Base-by-base conservation (phyloP, 30 jellyfish, hydroid and myxozoan species). In the Nemopilema nomurai region DNA sequence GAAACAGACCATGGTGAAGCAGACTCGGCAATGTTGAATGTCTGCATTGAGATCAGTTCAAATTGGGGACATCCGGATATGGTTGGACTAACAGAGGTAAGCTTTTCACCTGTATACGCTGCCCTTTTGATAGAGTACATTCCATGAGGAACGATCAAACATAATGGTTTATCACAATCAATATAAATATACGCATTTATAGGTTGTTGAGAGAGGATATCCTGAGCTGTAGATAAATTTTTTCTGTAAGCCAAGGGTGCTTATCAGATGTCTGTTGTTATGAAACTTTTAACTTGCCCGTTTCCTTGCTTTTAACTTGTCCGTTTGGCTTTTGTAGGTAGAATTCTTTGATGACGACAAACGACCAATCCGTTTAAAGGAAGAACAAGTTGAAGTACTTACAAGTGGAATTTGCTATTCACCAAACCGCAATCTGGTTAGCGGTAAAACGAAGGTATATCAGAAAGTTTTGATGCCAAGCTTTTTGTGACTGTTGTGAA, bases 61-160 rank as follows among this genome's bases (percentile, higher is more conserved):
- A 93, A 89, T 62, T 93, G 98, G 98, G 98, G 98, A 41, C 87
- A 89, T 49, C 50, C 80, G 20, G 90, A 87, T 18, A 89, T 76
- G 76, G 88, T 84, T 53, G 98, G 98, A 13, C 21, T 88, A 64
- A 93, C 98, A n/a, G 98, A 93, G 97, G 96, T 91, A 50, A 4
- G 68, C 3, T 3, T 3, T 41, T 41, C 13, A 13, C 57, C n/a
- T 72, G 22, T 16, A 16, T 0, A 19, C 16, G 83, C n/a, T n/a
- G n/a, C n/a, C n/a, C n/a, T n/a, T n/a, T n/a, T n/a, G n/a, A n/a
- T n/a, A n/a, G n/a, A n/a, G n/a, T n/a, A n/a, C n/a, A n/a, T n/a
- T n/a, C n/a, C n/a, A n/a, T n/a, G n/a, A n/a, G n/a, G n/a, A n/a
- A n/a, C n/a, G n/a, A n/a, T n/a, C n/a, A n/a, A n/a, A n/a, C n/a